Evolutionary conservation across 2,113 vertebrate species (phyloP), one percentile per base, ranked within the genome.

Genomic region (Litocranius walleri): DNA sequence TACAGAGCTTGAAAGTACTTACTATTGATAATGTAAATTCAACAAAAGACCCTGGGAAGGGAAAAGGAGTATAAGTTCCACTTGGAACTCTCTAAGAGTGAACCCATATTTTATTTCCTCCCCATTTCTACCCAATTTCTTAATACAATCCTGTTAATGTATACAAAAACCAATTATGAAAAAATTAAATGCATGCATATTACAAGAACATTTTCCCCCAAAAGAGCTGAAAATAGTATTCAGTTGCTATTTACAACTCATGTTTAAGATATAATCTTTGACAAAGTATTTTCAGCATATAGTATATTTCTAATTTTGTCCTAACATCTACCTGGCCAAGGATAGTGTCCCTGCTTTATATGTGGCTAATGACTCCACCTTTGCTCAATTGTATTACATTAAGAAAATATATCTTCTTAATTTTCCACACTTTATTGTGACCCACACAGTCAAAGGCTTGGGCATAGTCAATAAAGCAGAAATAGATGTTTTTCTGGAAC

Each of bases 211-310:
- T 88, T 95, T 88, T 33, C 11, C 56, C 50, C 12, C 19, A 80
- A 83, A 91, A 91, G 3, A 93, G n/a, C 50, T 95, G 43, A 94
- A 97, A 88, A n/a, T 54, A 88, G 10, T 94, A 61, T 85, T 94
- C 12, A 81, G 45, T 86, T 81, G 14, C 36, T 86, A 56, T 48
- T 89, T 89, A 12, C 36, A 88, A 61, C 25, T 96, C 81, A 67
- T 17, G 74, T 67, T 88, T 93, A 93, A 45, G 62, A 83, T 57
- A 71, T 4, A 11, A 77, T 71, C 43, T 94, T 94, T 85, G 25
- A 81, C 86, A 61, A 62, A 82, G 29, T 89, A 82, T 54, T 89
- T 94, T 52, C 23, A 88, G 30, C 17, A 29, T 67, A 13, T 67
- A 25, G 86, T 50, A 56, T 43, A 77, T 59, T 48, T 71, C 77